These are phyloP conservation scores for Chaetophractus vellerosus DNA, from an alignment of 2,797 vertebrate genomes.

Conservation along the genomic window DNA sequence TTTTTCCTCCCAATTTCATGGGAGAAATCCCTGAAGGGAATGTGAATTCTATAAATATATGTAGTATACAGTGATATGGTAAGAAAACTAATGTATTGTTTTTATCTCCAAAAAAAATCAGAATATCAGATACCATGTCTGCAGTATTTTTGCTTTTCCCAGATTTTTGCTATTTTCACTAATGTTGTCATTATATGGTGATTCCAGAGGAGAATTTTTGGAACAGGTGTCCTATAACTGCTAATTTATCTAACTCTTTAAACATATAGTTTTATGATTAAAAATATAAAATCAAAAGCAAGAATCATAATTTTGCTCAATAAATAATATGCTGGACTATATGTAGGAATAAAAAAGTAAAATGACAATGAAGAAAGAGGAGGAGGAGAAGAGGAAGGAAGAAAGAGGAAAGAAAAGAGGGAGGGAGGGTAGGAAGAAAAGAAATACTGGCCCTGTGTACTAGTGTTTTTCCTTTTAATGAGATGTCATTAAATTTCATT, in stretches of 20 bases:
- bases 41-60: neutral
- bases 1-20: neutral
- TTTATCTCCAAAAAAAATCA: neutral
- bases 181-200: neutral
- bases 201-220: neutral
- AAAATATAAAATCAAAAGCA: conserved; percentile 5
- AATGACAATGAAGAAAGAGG: neutral
- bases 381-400: neutral
- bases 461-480: neutral
- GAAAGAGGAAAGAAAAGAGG: neutral
- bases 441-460: neutral
- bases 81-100: neutral
- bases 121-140: neutral
- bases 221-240: neutral
- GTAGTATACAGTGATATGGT: neutral
- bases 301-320: neutral
- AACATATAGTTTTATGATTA: neutral
- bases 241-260: neutral
- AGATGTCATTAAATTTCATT: neutral
- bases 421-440: neutral
- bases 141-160: neutral
- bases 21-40: neutral
- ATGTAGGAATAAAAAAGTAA: neutral
- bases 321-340: neutral
- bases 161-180: neutral